Percentiles rank a stretch among this genome's conserved stretches.
These are phyloP conservation scores for Heliconius hortense DNA, from an alignment of 2,888 invertebrate species.

Conservation along the genomic window DNA sequence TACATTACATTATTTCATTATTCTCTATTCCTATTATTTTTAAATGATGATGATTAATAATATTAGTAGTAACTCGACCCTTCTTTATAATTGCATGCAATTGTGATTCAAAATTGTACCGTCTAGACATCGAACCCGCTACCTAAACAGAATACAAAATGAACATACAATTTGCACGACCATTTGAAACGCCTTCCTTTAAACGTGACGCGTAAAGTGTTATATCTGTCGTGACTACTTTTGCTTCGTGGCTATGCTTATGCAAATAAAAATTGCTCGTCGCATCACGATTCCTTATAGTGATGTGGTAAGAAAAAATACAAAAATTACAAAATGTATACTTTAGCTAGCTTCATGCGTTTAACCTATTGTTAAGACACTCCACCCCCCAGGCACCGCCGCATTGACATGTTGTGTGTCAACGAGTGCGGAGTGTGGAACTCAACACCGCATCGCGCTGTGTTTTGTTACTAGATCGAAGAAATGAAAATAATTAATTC, in stretches of 20 bases:
- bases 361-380: no score
- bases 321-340: neutral
- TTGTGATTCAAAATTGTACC: neutral
- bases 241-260: constrained; percentile 27
- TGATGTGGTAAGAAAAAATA: neutral
- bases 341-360: neutral
- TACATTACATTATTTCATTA: no score
- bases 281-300: constrained; percentile 25
- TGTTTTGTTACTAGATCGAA: no score
- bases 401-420: no score
- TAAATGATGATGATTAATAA: no score
- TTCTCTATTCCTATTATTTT: no score
- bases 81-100: neutral
- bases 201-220: constrained; percentile 28
- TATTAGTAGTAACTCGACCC: no score
- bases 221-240: constrained; percentile 27
- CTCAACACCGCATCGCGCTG: no score
- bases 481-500: no score
- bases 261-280: constrained; percentile 29
- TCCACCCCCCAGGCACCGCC: no score
- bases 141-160: neutral
- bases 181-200: constrained; percentile 4
- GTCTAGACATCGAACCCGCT: neutral
- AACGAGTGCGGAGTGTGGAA: no score
- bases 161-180: constrained; percentile 8